Conservation (phyloP, 2,113 vertebrate genomes). For the Nerophis lumbriciformis region DNA sequence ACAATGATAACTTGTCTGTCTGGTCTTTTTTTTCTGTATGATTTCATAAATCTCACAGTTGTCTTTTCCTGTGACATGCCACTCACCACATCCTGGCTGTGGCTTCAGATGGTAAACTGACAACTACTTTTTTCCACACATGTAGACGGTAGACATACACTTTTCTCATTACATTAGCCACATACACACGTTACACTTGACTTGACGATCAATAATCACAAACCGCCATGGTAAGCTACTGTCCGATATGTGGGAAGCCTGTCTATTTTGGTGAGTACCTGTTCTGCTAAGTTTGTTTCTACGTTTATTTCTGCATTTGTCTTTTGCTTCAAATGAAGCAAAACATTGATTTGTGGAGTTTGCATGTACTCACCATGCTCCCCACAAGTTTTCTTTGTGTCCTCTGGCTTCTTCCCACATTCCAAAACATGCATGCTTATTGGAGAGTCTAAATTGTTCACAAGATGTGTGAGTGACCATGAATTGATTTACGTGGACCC, state of each 20-base stretch:
- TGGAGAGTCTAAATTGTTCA: too few species aligned
- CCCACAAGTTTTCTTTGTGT: too few species aligned
- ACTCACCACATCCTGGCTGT: conserved; percentile 64
- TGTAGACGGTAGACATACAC: neutral
- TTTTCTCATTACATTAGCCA: conserved; percentile 6
- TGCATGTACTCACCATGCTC: too few species aligned
- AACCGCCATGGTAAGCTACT: conserved; percentile 74
- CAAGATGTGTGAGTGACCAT: too few species aligned
- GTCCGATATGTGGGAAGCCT: conserved; percentile 77
- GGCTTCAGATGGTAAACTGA: conserved; percentile 33
- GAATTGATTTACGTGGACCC: too few species aligned
- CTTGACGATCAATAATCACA: conserved; percentile 33
- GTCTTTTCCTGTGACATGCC: conserved; percentile 48
- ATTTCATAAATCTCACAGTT: conserved; percentile 37
- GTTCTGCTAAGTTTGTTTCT: conserved; percentile 14
- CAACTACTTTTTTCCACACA: conserved; percentile 39
- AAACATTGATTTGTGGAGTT: neutral
- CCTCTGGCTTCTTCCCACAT: too few species aligned
- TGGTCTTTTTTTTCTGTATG: neutral
- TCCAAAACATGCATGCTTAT: too few species aligned
- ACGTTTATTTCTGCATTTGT: conserved; percentile 9
- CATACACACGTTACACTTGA: neutral
- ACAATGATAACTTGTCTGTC: neutral
- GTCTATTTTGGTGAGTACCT: conserved; percentile 79
- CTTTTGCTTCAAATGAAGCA: neutral